Evolutionary conservation across 2,888 invertebrate genomes (phyloP).

Genomic region (Hirtodrosophila alboralis): DNA sequence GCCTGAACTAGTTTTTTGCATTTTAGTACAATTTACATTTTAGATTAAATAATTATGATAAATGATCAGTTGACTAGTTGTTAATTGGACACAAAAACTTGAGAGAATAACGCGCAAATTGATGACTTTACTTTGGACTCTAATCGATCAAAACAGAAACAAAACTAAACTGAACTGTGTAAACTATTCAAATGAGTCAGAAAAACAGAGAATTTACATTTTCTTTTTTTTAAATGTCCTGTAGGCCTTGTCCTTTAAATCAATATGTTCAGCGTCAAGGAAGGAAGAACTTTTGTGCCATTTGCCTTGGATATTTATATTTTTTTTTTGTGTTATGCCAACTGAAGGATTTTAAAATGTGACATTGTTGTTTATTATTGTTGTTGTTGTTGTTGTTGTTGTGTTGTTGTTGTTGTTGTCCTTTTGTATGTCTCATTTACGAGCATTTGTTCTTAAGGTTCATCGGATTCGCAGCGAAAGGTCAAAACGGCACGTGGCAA

Average conservation of each 20-base stretch:
- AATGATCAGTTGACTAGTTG: neutral
- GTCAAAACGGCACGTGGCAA: slow-evolving; percentile 57
- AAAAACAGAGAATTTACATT: slow-evolving; percentile 41
- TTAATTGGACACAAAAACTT: slow-evolving; percentile 1
- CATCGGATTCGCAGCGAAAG: slow-evolving; percentile 59
- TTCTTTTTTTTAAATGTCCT: neutral
- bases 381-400: slow-evolving; percentile 34
- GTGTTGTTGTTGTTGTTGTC: slow-evolving; percentile 32
- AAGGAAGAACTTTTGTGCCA: slow-evolving; percentile 15
- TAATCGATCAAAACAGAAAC: slow-evolving; percentile 18
- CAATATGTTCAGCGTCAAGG: slow-evolving; percentile 40
- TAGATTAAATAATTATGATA: neutral
- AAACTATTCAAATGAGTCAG: slow-evolving; percentile 29
- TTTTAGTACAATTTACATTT: neutral
- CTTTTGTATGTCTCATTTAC: slow-evolving; percentile 67
- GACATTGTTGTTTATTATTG: slow-evolving; percentile 53
- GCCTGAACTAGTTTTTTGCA: neutral
- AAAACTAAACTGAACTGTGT: slow-evolving; percentile 17
- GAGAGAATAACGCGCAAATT: neutral
- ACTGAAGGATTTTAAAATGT: slow-evolving; percentile 65
- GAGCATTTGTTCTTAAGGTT: slow-evolving; percentile 63
- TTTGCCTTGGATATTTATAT: slow-evolving; percentile 42
- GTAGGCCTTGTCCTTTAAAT: slow-evolving; percentile 44
- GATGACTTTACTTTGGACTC: neutral
- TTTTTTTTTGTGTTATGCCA: slow-evolving; percentile 34